These are phyloP conservation scores for Serilophus lunatus DNA, from an alignment of 2,113 vertebrate species.

Conservation along the genomic window DNA sequence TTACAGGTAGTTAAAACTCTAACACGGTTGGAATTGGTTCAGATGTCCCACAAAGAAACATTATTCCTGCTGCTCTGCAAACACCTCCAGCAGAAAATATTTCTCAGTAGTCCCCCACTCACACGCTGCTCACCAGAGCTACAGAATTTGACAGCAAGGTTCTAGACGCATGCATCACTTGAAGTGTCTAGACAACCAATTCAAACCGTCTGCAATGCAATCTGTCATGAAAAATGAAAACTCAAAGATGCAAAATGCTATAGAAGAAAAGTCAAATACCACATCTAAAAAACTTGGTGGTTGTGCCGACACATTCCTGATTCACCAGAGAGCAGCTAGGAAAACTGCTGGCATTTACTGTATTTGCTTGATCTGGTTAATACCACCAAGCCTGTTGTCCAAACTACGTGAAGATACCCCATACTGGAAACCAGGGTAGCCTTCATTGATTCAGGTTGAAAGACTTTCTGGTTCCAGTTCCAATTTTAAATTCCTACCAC, in stretches of 20 bases:
- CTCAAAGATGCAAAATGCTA: not conserved
- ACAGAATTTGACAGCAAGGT: not conserved
- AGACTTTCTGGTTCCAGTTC: not conserved
- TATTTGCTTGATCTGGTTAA: not conserved
- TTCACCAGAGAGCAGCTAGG: not conserved
- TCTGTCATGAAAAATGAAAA: not conserved
- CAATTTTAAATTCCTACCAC: not conserved
- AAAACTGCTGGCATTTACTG: not conserved
- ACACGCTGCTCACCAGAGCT: not conserved
- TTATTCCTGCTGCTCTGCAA: not conserved
- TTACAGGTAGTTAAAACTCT: not conserved
- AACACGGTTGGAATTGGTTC: not conserved
- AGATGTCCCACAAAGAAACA: not conserved
- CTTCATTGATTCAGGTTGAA: not conserved
- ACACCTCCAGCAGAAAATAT: not conserved
- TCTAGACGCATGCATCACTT: not conserved
- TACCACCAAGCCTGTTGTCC: not conserved
- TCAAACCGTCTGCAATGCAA: not conserved
- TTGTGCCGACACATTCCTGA: rapidly evolving
- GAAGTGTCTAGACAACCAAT: not conserved
- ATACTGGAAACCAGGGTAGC: not conserved
- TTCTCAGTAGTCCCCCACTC: not conserved
- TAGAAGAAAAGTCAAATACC: not conserved
- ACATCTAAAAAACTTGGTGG: not conserved
- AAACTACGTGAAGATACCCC: not conserved